Base-by-base conservation (phyloP, 2,797 vertebrate species). In the Euphonia xanthogaster region DNA sequence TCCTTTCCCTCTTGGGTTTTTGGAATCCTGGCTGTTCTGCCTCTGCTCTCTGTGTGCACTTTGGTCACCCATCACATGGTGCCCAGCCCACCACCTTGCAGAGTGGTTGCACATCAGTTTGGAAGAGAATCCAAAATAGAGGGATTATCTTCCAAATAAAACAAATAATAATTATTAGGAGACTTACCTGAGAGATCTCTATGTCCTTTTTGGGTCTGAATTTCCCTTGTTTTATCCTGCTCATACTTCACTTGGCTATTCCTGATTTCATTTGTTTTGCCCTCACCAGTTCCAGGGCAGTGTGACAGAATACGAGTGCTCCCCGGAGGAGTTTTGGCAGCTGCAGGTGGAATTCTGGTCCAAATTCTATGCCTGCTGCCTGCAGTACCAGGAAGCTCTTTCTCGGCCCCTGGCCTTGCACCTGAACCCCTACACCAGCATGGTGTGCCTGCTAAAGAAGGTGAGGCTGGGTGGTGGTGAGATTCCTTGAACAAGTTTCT, bases 341-440 rank as follows among this genome's bases (percentile, higher is more conserved):
- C 98, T 99, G 67, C 99, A 99, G 91, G 98, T 99, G 93, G 99
- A 99, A 94, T 99, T 99, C 97, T 99, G 99, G 99, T 99, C 99
- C 86, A 99, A 98, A 97, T 99, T 99, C 90, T 99, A 99, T 7
- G 98, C 98, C 84, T 99, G 99, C 93, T 99, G 99, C 89, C 98
- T 99, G 40, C 99, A 99, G 96, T 99, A 99, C 90, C 99, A 99
- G 93, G 99, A 99, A 95, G 98, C 98, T 1, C 97, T 99, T 85
- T 98, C 98, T 2, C 96, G 97, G 3, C 99, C 99, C 1, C 98
- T 99, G 40, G 99, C 98, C 8, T 97, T 99, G 35, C 98, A 98
- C 7, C 95, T 99, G 86, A 99, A 98, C 88, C 97, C 97, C 2
- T 96, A 98, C 93, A 99, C 98, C 7, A 96, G 95, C 70, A 99